phyloP scores from a whole-genome alignment of 2,113 vertebrate species.

The Lepus timidus region DNA sequence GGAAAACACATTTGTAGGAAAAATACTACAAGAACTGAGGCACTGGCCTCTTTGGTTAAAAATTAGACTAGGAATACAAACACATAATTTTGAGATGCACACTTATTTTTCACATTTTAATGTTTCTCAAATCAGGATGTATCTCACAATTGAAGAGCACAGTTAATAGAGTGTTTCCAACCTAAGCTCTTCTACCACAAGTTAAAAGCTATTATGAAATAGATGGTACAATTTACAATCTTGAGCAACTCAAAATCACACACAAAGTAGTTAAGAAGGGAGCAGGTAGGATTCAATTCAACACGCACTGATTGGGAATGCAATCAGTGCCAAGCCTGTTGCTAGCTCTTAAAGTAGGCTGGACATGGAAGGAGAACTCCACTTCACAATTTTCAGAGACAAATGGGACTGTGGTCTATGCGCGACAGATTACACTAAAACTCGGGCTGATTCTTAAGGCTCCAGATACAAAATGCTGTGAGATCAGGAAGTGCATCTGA shows the following conservation, averaged over 20 bases:
- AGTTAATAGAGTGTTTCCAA: background rate
- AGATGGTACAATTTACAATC: background rate
- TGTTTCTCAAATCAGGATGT: background rate
- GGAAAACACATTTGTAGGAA: background rate
- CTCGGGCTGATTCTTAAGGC: background rate
- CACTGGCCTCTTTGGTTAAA: background rate
- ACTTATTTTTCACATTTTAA: conserved; percentile 4
- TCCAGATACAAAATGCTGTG: background rate
- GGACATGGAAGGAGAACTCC: background rate
- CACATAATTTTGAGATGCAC: background rate
- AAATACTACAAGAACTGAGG: background rate
- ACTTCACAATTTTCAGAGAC: background rate
- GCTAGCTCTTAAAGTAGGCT: background rate
- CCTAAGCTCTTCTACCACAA: background rate
- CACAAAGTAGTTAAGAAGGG: background rate
- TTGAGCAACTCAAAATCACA: background rate
- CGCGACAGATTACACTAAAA: background rate
- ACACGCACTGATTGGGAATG: background rate
- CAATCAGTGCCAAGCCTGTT: background rate
- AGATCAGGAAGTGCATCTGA: background rate
- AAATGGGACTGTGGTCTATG: background rate
- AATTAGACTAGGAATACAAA: background rate
- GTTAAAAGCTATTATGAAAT: conserved; percentile 7
- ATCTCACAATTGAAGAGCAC: background rate
- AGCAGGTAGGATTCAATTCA: background rate